Evolutionary conservation across 2,797 vertebrate species (phyloP).

Genomic region (Dicrostonyx torquatus): DNA sequence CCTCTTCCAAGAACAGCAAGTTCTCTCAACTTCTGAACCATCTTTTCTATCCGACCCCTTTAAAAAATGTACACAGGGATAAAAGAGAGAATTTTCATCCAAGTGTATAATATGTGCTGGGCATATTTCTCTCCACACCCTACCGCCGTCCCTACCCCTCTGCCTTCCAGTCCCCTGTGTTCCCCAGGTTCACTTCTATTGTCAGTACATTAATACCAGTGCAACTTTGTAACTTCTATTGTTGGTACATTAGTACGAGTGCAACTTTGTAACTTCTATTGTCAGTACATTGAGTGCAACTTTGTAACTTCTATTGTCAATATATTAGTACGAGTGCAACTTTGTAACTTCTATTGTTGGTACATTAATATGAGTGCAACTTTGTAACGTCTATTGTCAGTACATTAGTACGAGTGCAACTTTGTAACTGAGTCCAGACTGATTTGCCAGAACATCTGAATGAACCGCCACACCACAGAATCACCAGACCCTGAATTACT

Average conservation of each 20-base stretch:
- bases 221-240: not conserved
- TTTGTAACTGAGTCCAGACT: not conserved
- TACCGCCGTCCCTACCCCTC: not conserved
- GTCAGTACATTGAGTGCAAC: too few species aligned
- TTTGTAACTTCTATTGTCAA: not conserved
- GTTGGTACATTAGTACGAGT: too few species aligned
- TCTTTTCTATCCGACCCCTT: not conserved
- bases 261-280: not conserved
- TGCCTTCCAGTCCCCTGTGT: not conserved
- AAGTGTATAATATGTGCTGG: not conserved
- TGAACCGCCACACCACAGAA: constrained; percentile 12
- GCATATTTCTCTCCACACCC: too few species aligned
- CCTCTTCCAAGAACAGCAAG: not conserved
- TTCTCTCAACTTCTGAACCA: not conserved
- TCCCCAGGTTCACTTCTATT: not conserved
- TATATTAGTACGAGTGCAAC: too few species aligned
- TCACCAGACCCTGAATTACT: not conserved
- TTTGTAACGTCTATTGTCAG: not conserved
- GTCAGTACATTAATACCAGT: not conserved
- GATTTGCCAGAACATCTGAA: not conserved
- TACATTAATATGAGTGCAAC: too few species aligned
- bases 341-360: not conserved
- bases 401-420: not conserved
- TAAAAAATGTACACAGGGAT: not conserved
- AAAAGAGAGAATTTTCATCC: not conserved